A percentile compares a stretch with the other conserved stretches of the same genome.
Conservation (phyloP, 2,888 invertebrate genomes). For the Hydrotaea cyrtoneurina region DNA sequence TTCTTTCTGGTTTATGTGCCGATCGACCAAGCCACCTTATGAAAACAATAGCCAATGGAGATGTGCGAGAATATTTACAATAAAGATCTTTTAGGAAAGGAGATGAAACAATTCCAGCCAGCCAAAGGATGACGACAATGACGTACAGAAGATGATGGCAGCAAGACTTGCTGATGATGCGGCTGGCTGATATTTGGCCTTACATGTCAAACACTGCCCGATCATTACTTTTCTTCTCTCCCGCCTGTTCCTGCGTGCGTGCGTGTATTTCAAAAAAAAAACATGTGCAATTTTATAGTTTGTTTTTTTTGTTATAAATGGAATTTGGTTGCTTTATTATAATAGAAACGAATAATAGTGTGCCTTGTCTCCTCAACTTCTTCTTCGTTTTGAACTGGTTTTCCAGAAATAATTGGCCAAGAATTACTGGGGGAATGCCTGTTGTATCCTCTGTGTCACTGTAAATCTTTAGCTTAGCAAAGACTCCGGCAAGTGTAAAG, state of each 20-base stretch:
- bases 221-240: not conserved
- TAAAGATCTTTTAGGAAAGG: slow-evolving; percentile 42
- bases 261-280: not conserved
- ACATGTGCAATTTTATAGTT: not conserved
- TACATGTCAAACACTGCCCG: not conserved
- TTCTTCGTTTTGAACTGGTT: slow-evolving; percentile 23
- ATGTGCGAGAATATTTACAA: slow-evolving; percentile 3
- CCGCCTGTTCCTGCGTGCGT: not conserved
- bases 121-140: not conserved
- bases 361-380: not conserved
- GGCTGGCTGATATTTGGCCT: not conserved
- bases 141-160: not conserved
- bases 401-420: not conserved
- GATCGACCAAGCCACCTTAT: not conserved
- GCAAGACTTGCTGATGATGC: not conserved
- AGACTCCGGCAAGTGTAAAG: too few relatives aligned
- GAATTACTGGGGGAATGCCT: not conserved
- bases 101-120: not conserved
- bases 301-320: not conserved
- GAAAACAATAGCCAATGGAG: slow-evolving; percentile 4
- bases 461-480: too few relatives aligned
- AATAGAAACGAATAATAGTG: not conserved
- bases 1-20: too few relatives aligned
- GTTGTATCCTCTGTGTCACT: too few relatives aligned
- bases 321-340: not conserved